Percentiles rank a stretch among this genome's conserved stretches.
Evolutionary conservation across 2,888 invertebrate species (phyloP).

Genomic region (Scrobipalpa atriplicella): DNA sequence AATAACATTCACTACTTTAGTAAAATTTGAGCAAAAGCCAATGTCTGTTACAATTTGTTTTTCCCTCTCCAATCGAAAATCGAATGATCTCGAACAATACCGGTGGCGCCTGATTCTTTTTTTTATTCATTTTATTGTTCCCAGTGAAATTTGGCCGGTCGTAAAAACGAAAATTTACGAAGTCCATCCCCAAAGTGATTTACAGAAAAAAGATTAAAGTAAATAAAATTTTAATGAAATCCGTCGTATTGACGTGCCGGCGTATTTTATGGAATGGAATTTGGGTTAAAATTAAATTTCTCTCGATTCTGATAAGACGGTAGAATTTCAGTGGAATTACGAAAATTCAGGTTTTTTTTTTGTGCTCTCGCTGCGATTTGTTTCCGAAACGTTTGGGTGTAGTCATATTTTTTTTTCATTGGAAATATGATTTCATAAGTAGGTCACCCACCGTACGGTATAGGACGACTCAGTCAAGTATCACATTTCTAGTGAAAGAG

Average conservation of each 20-base stretch:
- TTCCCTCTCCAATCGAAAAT: conserved; percentile 27
- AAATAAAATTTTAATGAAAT: conserved; percentile 23
- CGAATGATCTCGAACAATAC: conserved; percentile 33
- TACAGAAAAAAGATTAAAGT: conserved; percentile 8
- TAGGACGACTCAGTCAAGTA: neutral
- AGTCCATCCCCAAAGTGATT: conserved; percentile 18
- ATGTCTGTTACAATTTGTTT: conserved; percentile 22
- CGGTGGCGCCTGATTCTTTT: conserved; percentile 16
- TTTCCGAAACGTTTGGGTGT: conserved; percentile 11
- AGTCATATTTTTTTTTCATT: conserved; percentile 3
- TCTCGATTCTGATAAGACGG: conserved; percentile 13
- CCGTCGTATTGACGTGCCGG: conserved; percentile 8
- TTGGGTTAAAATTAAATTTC: conserved; percentile 12
- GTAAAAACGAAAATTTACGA: conserved; percentile 17
- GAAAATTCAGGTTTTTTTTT: conserved; percentile 17
- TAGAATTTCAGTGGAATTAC: conserved; percentile 11
- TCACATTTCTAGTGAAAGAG: neutral
- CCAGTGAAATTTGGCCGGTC: conserved; percentile 16
- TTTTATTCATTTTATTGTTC: conserved; percentile 19
- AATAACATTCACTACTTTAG: neutral
- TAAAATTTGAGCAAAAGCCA: conserved; percentile 3
- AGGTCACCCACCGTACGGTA: neutral
- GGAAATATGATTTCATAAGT: neutral
- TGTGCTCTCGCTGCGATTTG: conserved; percentile 15
- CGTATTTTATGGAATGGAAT: conserved; percentile 1